Base-by-base conservation (phyloP, 2,797 vertebrate species). In the Onychomys torridus region DNA sequence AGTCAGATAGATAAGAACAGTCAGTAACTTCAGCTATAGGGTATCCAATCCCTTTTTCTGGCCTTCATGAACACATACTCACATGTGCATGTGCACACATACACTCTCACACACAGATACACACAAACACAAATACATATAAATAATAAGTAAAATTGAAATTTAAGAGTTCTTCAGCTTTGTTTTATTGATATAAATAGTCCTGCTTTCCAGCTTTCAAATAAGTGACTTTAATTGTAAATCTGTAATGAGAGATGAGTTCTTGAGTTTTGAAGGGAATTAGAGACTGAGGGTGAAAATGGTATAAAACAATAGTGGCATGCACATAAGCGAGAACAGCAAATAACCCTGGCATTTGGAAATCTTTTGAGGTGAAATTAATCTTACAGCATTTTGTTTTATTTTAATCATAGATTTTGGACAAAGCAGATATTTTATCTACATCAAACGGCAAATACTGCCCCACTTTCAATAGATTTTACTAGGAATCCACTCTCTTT, bases 391-490 rank as follows among this genome's bases (percentile, higher is more conserved):
- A 14, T 23, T 59, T 40, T 1, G 6, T 14, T 14, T 83, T 23
- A 93, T 94, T 88, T 96, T 78, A 88, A 87, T 12, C 37, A 78
- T 57, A 17, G 8, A 21, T 67, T 12, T 91, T 12, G 93, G 14
- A 13, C 14, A 59, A 63, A 17, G 21, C 7, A 73, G 6, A 67
- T 6, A 65, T 79, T 90, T 95, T 93, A 67, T 73, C 2, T 91
- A 27, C 37, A 21, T 69, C 75, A 92, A 97, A 95, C 87, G 21
- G 11, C 95, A 67, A 95, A 77, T 90, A 21, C 81, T 55, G 17
- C 89, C 55, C 52, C 85, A 86, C 88, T 82, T 96, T 97, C 75
- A 84, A 76, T 87, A 85, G 49, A 90, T 88, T 98, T 96, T 71
- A 96, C 29, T 94, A 69, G 85, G 32, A 86, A 29, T 87, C 82